Evolutionary conservation across 2,888 invertebrate genomes (phyloP), one percentile per base, ranked within the genome.

Genomic region (Erebia ligea): DNA sequence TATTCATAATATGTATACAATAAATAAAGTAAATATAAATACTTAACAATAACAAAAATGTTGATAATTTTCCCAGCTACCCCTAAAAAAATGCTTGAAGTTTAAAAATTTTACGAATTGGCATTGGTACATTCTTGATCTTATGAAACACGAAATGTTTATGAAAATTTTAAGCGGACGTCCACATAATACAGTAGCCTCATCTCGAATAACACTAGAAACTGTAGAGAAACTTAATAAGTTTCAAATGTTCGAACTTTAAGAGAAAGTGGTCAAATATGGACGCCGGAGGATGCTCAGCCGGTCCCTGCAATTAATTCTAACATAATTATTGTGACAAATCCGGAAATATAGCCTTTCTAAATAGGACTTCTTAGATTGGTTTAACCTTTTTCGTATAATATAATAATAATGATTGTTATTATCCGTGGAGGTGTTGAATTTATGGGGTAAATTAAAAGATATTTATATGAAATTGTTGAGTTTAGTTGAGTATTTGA

Each of bases 181-280:
- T 59, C 19, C 58, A 69, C 42, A 21, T 13, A 45, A 61, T 66
- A 21, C 57, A 40, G 13, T 70, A 58, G 25, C 45, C 40, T 72
- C 63, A 40, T 54, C 10, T 67, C 58, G 69, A 63, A 15, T 21
- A 25, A 64, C 34, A 48, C 64, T 67, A 59, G 59, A 58, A 64
- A 56, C 13, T 48, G 54, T 34, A 52, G 15, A 67, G 40, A 61
- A 64, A 67, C 58, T 61, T 45, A 57, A 68, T 71, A 64, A 68
- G 59, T 67, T 64, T 70, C 54, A 57, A 54, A 19, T 17, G 17
- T 19, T 54, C 3, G 17, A 67, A 73, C n/a, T 67, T 65, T 61
- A 50, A 68, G 75, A 65, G 75, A 76, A 76, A 76, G 74, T 73
- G 48, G 56, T 40, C 57, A 67, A 70, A 70, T 69, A 69, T 72